Percentiles rank a stretch among this genome's conserved stretches.
phyloP scores from a whole-genome alignment of 2,113 vertebrate genomes.

The Chascanopsetta lugubris region DNA sequence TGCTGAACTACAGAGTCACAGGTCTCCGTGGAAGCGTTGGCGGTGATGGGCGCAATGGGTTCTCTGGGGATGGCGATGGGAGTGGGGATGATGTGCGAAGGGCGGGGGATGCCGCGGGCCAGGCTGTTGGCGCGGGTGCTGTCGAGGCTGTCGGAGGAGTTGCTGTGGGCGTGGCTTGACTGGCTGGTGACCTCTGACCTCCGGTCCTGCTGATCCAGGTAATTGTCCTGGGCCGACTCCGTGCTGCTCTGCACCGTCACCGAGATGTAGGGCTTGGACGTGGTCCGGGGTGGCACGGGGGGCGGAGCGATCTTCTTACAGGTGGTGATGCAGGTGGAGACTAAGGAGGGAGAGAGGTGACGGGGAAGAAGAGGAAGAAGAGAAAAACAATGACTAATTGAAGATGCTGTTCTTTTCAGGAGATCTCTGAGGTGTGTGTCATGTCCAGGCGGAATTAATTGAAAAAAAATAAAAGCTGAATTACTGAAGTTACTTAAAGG shows the following conservation, averaged over 20 bases:
- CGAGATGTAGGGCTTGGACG: constrained; percentile 98
- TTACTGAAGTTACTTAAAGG: no score
- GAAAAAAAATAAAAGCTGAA: no score
- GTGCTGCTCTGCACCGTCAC: constrained; percentile 99
- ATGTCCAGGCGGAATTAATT: no score
- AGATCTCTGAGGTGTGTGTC: no score
- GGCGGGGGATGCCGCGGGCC: constrained; percentile 82
- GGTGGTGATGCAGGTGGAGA: constrained; percentile 94
- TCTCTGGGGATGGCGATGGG: constrained; percentile 85
- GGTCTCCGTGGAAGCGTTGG: constrained; percentile 72
- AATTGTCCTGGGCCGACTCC: constrained; percentile 97
- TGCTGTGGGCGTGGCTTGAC: constrained; percentile 91
- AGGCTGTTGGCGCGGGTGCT: constrained; percentile 93
- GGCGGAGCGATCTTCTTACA: constrained; percentile 97
- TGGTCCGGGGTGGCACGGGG: constrained; percentile 96
- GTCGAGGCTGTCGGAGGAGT: constrained; percentile 96
- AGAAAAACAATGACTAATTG: constrained; percentile 1
- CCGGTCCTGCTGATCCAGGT: constrained; percentile 94
- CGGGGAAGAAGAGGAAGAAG: background rate
- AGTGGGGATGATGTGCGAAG: constrained; percentile 79
- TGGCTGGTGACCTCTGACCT: constrained; percentile 96
- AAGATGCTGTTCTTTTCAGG: no score
- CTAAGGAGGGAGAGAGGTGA: constrained; percentile 64
- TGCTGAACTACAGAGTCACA: constrained; percentile 57
- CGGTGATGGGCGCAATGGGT: constrained; percentile 71